phyloP scores from a whole-genome alignment of 1,140 invertebrate genomes.

The Steinernema khuongi region DNA sequence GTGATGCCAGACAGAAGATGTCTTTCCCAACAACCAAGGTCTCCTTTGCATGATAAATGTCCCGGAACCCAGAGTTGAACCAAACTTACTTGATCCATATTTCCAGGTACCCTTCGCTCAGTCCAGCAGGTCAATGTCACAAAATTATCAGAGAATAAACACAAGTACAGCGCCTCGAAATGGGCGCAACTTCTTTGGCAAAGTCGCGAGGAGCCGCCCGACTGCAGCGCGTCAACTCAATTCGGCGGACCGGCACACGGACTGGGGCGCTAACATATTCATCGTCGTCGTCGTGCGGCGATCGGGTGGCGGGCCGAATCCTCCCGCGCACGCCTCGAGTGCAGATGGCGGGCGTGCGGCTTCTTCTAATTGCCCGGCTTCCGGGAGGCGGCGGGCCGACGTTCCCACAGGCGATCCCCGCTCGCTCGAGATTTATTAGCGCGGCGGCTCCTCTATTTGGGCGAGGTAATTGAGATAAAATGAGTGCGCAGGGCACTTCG shows the following conservation, averaged over 20 bases:
- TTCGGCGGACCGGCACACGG: not conserved
- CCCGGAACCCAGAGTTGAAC: too few relatives aligned
- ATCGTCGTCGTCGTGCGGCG: not conserved
- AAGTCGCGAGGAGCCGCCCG: not conserved
- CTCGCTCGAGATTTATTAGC: not conserved
- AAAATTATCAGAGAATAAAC: too few relatives aligned
- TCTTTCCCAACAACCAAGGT: too few relatives aligned
- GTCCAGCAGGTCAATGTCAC: too few relatives aligned
- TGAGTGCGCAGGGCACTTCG: not conserved
- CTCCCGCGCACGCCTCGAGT: not conserved
- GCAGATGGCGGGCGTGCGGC: not conserved
- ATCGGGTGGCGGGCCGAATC: not conserved
- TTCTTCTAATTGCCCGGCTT: not conserved
- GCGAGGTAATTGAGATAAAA: not conserved
- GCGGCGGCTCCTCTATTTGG: not conserved
- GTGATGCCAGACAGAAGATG: too few relatives aligned
- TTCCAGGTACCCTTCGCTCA: too few relatives aligned
- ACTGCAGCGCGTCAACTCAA: not conserved
- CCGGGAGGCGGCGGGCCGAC: too few relatives aligned
- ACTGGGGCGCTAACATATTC: not conserved
- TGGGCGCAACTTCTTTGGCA: not conserved
- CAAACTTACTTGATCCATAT: too few relatives aligned
- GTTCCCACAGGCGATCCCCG: slow-evolving; percentile 8
- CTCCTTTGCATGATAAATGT: too few relatives aligned
- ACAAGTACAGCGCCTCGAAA: too few relatives aligned